Percentiles rank a stretch among this genome's conserved stretches.
phyloP scores from a whole-genome alignment of 2,113 vertebrate species.

The Diphyllodes magnificus region DNA sequence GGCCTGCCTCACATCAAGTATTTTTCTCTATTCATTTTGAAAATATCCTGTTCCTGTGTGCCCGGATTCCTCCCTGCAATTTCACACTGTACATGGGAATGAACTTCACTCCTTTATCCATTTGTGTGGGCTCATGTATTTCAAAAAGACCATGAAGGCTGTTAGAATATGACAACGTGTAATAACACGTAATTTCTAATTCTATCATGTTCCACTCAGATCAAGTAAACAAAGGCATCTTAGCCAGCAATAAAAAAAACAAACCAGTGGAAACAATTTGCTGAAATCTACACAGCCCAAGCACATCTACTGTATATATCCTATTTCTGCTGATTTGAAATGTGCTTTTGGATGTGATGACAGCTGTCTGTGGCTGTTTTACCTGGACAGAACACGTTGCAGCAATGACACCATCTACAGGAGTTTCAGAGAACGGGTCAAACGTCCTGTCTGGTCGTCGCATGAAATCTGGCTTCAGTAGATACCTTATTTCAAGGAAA shows the following conservation, averaged over 20 bases:
- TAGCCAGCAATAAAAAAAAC: background rate
- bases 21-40: background rate
- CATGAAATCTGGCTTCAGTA: slow-evolving; percentile 98
- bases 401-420: slow-evolving; percentile 97
- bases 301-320: background rate
- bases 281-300: background rate
- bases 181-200: background rate
- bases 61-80: background rate
- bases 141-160: background rate
- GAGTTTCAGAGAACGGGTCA: slow-evolving; percentile 97
- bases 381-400: slow-evolving; percentile 98
- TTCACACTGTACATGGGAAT: background rate
- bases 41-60: background rate
- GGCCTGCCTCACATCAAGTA: background rate
- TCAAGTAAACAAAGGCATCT: background rate
- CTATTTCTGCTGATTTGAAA: background rate
- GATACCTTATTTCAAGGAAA: slow-evolving; percentile 73
- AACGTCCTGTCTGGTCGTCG: slow-evolving; percentile 92
- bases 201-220: background rate
- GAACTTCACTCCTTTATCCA: background rate
- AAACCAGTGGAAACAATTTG: background rate
- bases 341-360: background rate
- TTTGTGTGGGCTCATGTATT: background rate
- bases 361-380: background rate
- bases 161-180: background rate